phyloP scores from a whole-genome alignment of 2,113 vertebrate species.

The Apodemus sylvaticus region DNA sequence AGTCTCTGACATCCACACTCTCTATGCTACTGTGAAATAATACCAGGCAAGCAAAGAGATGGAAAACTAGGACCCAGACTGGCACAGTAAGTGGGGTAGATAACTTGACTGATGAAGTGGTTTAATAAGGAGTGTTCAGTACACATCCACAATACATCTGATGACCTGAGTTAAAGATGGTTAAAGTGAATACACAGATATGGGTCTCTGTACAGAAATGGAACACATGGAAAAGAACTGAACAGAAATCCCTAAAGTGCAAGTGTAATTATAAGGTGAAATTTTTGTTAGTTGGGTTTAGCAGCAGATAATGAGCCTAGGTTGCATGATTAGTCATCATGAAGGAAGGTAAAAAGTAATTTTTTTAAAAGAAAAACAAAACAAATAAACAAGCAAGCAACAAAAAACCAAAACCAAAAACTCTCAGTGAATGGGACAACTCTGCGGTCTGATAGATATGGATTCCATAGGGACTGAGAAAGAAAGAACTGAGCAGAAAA shows the following conservation, averaged over 20 bases:
- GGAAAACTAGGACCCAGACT: background rate
- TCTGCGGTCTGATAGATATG: background rate
- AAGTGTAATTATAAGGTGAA: background rate
- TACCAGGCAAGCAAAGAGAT: background rate
- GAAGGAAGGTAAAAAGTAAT: slow-evolving; percentile 42
- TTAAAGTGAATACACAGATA: slow-evolving; percentile 27
- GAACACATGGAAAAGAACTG: background rate
- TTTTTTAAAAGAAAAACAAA: background rate
- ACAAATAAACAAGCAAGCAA: too few species aligned
- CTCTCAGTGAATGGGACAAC: background rate
- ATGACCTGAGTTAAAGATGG: background rate
- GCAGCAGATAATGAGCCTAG: background rate
- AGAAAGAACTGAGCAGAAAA: background rate
- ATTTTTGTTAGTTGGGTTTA: background rate
- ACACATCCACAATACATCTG: background rate
- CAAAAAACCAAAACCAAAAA: background rate
- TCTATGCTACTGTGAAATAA: background rate
- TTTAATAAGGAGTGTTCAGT: background rate
- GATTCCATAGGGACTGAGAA: background rate
- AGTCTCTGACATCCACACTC: background rate
- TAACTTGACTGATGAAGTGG: slow-evolving; percentile 1
- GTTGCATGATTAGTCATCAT: background rate
- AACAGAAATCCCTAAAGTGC: background rate
- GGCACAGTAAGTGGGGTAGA: background rate
- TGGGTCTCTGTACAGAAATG: slow-evolving; percentile 10